Evolutionary conservation across 2,113 vertebrate species (phyloP), one percentile per base, ranked within the genome.

Genomic region (Stictonetta naevosa): DNA sequence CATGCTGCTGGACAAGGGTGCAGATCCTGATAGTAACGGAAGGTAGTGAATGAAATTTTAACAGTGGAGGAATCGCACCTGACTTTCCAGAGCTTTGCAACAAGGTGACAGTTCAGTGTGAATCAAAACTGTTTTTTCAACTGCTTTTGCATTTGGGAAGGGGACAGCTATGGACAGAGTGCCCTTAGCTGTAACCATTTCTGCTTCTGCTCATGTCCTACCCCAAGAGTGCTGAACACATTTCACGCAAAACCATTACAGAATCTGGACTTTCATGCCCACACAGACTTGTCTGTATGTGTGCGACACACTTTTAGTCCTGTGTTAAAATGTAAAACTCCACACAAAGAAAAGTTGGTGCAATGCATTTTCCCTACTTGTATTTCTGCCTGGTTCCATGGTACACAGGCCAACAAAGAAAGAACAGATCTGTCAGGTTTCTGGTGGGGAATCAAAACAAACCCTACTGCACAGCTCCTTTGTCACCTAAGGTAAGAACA

Each of bases 221-320:
- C 83, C 20, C 50, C 64, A 63, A 20, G 75, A 59, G 48, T n/a
- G 21, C 69, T 76, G 21, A 93, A 86, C 23, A 44, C 4, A 26
- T 93, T 87, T 94, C 77, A 87, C 6, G 22, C n/a, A 69, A 92
- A 92, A 33, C 33, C 36, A 73, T 77, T 19, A 44, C 28, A 90
- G 67, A 84, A 44, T 63, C 67, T 91, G 48, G 77, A 90, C 55
- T 64, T 31, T 3, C 76, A 58, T 85, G 63, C 58, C 67, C 67
- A 92, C 72, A 55, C 36, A 88, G 81, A 84, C 40, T 58, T 87
- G n/a, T n/a, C n/a, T n/a, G 10, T 64, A 83, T 63, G 77, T 28
- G 46, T 93, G 83, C 86, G 93, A 94, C 46, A 86, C 88, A 93
- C 80, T 91, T 93, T 58, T 42, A 96, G 83, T 88, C n/a, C 66